Base-by-base conservation (phyloP, 1,140 invertebrate species). In the Neodiprion fabricii region DNA sequence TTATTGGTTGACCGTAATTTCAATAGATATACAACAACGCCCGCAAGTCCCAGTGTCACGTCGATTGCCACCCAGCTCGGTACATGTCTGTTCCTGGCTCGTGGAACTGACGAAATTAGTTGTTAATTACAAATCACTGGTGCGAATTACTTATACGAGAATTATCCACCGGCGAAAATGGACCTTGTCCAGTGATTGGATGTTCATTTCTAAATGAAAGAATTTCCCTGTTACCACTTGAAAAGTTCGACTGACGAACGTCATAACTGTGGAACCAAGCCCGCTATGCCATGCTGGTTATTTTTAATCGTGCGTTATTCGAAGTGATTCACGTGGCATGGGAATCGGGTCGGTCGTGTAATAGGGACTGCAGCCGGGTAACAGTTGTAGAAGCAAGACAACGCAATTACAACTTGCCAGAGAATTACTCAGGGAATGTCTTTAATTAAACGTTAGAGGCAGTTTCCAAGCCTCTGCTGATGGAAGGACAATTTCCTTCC, bases 391-490 rank as follows among this genome's bases (percentile, higher is more conserved):
- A 83, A 83, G 85, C 82, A 86, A 87, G 83, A 84, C 82, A 83
- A 84, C 84, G 80, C 83, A 85, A 86, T 87, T 85, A 87, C 83
- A 82, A 82, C 79, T 83, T 80, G 79, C 81, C 76, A 74, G 79
- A 79, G 83, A 86, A 85, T 85, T 85, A 85, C 82, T 85, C 81
- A 85, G 84, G 82, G 84, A 85, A 85, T 85, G 84, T 83, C 84
- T 87, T 88, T 86, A 88, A 87, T 88, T 88, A 87, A 87, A 88
- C 85, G 85, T 85, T 86, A 84, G 85, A 82, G 86, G 82, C 84
- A 87, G 86, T 85, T 86, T 86, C 82, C 83, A 83, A 86, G 84
- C 83, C 84, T 87, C 82, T 84, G 85, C 85, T 86, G 85, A 86
- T 87, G 86, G 82, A 85, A 85, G 85, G 86, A 88, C 86, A 87